Conservation (phyloP, 2,888 invertebrate genomes). For the Apomyelois bistriatella region DNA sequence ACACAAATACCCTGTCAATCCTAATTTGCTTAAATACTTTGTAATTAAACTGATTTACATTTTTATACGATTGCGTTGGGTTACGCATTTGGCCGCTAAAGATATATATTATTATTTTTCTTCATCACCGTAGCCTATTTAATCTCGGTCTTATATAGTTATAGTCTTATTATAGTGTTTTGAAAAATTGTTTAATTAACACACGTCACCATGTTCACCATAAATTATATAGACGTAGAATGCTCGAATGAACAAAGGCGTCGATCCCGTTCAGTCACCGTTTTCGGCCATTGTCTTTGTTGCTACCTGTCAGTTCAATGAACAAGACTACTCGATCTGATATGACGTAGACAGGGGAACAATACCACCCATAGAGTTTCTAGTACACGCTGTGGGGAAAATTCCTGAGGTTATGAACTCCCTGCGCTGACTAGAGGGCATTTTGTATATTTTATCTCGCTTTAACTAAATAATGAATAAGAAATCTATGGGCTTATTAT, state of each 20-base stretch:
- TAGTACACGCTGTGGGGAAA: background rate
- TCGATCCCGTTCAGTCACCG: background rate
- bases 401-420: too few species aligned
- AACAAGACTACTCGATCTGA: conserved; percentile 39
- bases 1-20: background rate
- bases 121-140: too few species aligned
- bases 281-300: conserved; percentile 19
- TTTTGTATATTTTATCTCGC: too few species aligned
- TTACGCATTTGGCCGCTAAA: too few species aligned
- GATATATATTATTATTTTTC: too few species aligned
- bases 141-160: too few species aligned
- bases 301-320: conserved; percentile 38
- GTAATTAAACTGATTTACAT: background rate
- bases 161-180: too few species aligned
- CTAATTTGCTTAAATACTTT: conserved; percentile 1
- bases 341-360: conserved; percentile 35
- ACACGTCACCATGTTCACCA: background rate
- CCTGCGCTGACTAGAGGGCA: too few species aligned
- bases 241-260: background rate
- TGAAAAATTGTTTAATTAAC: too few species aligned
- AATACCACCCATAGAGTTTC: conserved; percentile 30
- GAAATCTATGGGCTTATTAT: too few species aligned
- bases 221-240: background rate
- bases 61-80: background rate
- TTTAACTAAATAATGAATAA: too few species aligned